Base-by-base conservation (phyloP, 37 sponge, comb jelly and placozoan species). In the Theonella swinhoei region DNA sequence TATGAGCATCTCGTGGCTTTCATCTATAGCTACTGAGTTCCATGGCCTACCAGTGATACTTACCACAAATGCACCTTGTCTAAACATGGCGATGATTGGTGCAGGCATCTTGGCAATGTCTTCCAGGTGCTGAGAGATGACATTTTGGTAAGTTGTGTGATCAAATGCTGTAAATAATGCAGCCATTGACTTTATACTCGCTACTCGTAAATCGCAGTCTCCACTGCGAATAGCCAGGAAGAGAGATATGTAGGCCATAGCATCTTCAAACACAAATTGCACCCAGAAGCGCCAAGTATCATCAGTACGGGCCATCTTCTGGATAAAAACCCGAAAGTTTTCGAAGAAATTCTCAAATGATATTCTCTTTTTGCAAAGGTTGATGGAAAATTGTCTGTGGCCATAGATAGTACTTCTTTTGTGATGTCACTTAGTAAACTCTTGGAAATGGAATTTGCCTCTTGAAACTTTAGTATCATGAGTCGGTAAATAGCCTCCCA, bases 401-500 rank as follows among this genome's bases (percentile, higher is more conserved):
- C n/a, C n/a, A n/a, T n/a, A n/a, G n/a, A n/a, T n/a, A n/a, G n/a
- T n/a, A n/a, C n/a, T n/a, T n/a, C n/a, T 66, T 25, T 66, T 24
- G 26, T 66, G 28, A 23, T 24, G 28, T 25, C 67, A 7, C 7
- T 24, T 25, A 24, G 25, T 66, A 58, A 58, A 20, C 17, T 58
- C 19, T 58, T 58, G 19, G 60, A 58, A 58, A 58, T 58, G 19
- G 17, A n/a, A n/a, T n/a, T 58, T 58, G 60, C 24, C 23, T 54
- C 33, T 29, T 35, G 25, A 25, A 63, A 61, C 26, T 62, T 60
- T 17, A 36, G 2, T 17, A 63, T 29, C 79, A 63, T 63, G 4
- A 63, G 66, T 39, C 80, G 34, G 39, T 80, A 80, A 2, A 80
- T 4, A 37, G 80, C 68, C 64, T 80, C 80, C 70, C 70, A 80